Percentiles rank a stretch among this genome's conserved stretches.
phyloP scores from a whole-genome alignment of 2,888 invertebrate species.

The Mimachlamys varia region DNA sequence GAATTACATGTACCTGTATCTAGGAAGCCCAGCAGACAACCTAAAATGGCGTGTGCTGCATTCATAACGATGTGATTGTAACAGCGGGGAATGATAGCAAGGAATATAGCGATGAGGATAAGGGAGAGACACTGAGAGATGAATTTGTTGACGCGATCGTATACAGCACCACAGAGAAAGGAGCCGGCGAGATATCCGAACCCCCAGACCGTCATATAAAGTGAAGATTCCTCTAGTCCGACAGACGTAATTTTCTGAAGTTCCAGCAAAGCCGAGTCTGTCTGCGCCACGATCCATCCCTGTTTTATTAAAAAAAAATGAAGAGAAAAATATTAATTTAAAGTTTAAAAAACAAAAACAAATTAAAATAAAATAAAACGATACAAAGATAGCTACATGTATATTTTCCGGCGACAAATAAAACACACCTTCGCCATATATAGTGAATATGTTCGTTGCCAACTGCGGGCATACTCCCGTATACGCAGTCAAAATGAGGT shows the following conservation, averaged over 20 bases:
- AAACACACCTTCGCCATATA: no score
- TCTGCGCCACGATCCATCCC: neutral
- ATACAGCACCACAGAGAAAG: neutral
- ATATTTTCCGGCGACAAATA: no score
- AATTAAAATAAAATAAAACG: no score
- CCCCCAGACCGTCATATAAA: neutral
- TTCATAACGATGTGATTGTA: neutral
- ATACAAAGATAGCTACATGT: no score
- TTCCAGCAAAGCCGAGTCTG: neutral
- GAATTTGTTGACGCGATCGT: neutral
- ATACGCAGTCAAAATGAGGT: no score
- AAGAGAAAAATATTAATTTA: no score
- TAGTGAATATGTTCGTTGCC: no score
- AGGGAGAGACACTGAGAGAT: neutral
- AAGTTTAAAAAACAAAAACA: no score
- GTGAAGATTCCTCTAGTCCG: neutral
- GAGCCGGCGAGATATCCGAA: neutral
- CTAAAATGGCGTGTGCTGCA: neutral
- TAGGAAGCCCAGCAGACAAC: neutral
- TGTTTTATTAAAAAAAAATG: neutral
- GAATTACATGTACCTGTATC: neutral
- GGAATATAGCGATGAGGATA: neutral
- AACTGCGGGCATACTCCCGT: no score
- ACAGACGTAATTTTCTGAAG: neutral
- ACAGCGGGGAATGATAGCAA: neutral